Conservation (phyloP, 2,797 vertebrate species). For the Harpagifer antarcticus region DNA sequence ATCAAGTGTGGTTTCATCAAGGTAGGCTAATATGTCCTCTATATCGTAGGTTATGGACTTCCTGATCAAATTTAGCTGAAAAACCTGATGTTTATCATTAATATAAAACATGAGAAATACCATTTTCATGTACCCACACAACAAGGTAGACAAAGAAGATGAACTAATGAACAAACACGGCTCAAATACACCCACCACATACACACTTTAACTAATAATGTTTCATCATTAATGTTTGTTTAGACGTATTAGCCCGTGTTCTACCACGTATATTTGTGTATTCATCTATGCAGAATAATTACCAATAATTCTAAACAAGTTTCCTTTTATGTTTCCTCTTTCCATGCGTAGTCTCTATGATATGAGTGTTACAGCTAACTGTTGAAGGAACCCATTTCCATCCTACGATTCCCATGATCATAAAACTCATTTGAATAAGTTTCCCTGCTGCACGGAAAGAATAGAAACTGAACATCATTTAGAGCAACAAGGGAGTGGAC, state of each 20-base stretch:
- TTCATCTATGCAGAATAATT: slow-evolving; percentile 27
- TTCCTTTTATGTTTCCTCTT: slow-evolving; percentile 18
- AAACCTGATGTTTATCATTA: background rate
- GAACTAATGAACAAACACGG: background rate
- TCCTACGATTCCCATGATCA: slow-evolving; percentile 10
- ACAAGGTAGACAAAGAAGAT: background rate
- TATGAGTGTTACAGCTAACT: slow-evolving; percentile 3
- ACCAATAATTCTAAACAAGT: slow-evolving; percentile 3
- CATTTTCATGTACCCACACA: background rate
- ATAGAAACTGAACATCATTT: slow-evolving; percentile 4
- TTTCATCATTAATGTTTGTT: background rate
- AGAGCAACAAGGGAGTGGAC: background rate
- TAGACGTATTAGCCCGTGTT: background rate
- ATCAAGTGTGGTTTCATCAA: slow-evolving; percentile 24
- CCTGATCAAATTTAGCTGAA: background rate
- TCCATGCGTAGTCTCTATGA: slow-evolving; percentile 15
- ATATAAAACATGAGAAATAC: background rate
- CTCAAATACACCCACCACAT: background rate
- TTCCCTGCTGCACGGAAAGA: background rate
- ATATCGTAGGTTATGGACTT: background rate
- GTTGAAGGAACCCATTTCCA: slow-evolving; percentile 13
- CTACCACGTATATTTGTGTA: background rate
- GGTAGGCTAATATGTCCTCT: background rate
- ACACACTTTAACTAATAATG: background rate
- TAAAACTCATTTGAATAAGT: background rate